phyloP scores from a whole-genome alignment of 2,888 invertebrate species.

The Rhingia rostrata region DNA sequence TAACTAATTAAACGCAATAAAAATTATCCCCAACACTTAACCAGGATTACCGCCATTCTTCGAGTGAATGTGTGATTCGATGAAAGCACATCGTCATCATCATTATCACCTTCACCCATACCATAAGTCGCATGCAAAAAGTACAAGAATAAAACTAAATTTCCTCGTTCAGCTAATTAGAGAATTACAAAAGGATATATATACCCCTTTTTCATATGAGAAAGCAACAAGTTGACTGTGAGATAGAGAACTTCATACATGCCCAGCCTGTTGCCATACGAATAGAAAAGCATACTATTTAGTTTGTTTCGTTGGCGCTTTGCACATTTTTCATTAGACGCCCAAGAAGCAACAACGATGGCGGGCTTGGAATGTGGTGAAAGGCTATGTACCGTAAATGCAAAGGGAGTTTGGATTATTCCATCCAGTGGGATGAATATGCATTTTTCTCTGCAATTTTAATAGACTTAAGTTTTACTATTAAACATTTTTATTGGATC shows the following conservation, averaged over 20 bases:
- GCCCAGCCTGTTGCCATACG: constrained; percentile 47
- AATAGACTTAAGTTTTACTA: too few relatives aligned
- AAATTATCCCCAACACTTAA: constrained; percentile 24
- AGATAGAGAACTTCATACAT: neutral
- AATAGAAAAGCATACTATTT: constrained; percentile 8
- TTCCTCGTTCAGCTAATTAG: constrained; percentile 59
- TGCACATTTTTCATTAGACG: constrained; percentile 66
- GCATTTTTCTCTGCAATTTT: constrained; percentile 24
- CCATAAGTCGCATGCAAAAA: constrained; percentile 15
- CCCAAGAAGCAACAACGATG: constrained; percentile 45
- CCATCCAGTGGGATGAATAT: constrained; percentile 11
- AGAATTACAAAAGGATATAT: constrained; percentile 44
- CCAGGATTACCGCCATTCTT: constrained; percentile 2
- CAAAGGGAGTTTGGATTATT: too few relatives aligned
- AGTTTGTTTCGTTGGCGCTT: constrained; percentile 36
- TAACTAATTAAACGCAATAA: constrained; percentile 48
- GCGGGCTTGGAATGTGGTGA: constrained; percentile 34
- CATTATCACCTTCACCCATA: neutral
- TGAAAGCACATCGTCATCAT: constrained; percentile 23
- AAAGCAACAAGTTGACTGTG: constrained; percentile 57
- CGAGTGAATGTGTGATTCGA: neutral
- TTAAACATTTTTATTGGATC: too few relatives aligned
- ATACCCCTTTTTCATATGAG: constrained; percentile 11
- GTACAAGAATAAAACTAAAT: constrained; percentile 36
- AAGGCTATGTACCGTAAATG: neutral